Evolutionary conservation across 2,888 invertebrate species (phyloP).

Genomic region (Pristionchus fissidentatus): DNA sequence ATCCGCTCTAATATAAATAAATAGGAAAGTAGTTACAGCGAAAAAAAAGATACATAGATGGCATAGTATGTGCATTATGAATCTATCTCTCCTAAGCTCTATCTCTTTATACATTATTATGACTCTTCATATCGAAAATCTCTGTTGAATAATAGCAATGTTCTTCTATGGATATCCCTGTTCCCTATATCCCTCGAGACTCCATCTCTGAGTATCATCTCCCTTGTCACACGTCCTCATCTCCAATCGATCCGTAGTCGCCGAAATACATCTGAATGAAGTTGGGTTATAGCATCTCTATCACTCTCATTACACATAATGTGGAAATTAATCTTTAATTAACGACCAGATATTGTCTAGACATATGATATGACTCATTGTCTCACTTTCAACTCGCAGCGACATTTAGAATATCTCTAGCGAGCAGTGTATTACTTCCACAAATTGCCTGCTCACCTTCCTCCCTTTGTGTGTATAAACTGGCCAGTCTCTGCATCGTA

Average conservation of each 20-base stretch:
- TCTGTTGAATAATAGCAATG: neutral
- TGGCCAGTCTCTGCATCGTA: slow-evolving; percentile 55
- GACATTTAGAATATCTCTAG: neutral
- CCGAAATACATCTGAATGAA: slow-evolving; percentile 38
- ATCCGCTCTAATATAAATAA: neutral
- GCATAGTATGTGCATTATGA: slow-evolving; percentile 23
- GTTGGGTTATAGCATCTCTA: no score
- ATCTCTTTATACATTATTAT: slow-evolving; percentile 19
- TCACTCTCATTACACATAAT: no score
- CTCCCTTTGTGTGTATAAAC: slow-evolving; percentile 42
- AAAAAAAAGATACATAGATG: neutral
- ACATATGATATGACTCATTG: no score
- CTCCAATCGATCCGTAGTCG: slow-evolving; percentile 24
- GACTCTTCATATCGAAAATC: neutral
- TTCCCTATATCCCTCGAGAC: slow-evolving; percentile 36
- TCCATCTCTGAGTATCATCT: slow-evolving; percentile 45
- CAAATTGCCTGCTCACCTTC: slow-evolving; percentile 10
- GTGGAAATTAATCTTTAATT: neutral
- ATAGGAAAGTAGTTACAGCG: neutral
- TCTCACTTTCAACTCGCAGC: no score
- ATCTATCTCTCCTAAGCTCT: slow-evolving; percentile 24
- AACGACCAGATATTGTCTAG: no score
- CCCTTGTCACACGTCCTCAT: slow-evolving; percentile 24
- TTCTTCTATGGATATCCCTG: slow-evolving; percentile 44
- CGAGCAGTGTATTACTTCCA: no score